Conservation (phyloP, 2,113 vertebrate species). For the Varanus komodoensis region DNA sequence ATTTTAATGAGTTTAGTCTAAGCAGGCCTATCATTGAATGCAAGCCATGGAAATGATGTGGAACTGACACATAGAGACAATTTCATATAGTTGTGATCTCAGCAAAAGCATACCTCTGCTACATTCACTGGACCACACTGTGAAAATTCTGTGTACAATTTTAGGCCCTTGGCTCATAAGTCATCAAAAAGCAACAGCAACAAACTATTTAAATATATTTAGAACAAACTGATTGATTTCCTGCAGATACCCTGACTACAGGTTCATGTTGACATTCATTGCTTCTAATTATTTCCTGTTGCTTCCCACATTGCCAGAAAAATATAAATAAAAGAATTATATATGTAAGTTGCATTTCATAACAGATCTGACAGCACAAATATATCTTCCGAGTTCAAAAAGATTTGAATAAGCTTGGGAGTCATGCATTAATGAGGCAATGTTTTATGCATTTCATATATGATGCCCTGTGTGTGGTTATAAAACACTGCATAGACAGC, state of each 20-base stretch:
- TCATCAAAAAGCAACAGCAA: constrained; percentile 75
- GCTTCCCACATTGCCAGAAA: constrained; percentile 54
- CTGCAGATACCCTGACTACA: constrained; percentile 66
- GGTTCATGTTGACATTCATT: constrained; percentile 77
- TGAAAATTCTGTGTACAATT: constrained; percentile 71
- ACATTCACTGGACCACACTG: constrained; percentile 68
- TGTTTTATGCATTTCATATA: constrained; percentile 66
- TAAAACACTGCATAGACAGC: constrained; percentile 47
- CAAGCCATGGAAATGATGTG: no score
- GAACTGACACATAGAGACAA: background rate
- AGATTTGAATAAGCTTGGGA: constrained; percentile 30
- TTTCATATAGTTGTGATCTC: background rate
- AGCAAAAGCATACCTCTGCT: background rate
- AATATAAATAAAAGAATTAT: constrained; percentile 66
- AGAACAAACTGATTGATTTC: constrained; percentile 76
- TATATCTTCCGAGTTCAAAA: constrained; percentile 55
- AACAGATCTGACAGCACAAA: constrained; percentile 56
- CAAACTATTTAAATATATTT: constrained; percentile 74
- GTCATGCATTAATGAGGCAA: constrained; percentile 46
- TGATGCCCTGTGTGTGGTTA: constrained; percentile 51
- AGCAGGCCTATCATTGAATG: no score
- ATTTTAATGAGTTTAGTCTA: no score
- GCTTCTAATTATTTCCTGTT: constrained; percentile 75
- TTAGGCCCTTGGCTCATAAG: constrained; percentile 66
- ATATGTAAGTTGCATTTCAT: constrained; percentile 59